Evolutionary conservation across 2,888 invertebrate species (phyloP), one percentile per base, ranked within the genome.

Genomic region (Gandaritis pyraliata): DNA sequence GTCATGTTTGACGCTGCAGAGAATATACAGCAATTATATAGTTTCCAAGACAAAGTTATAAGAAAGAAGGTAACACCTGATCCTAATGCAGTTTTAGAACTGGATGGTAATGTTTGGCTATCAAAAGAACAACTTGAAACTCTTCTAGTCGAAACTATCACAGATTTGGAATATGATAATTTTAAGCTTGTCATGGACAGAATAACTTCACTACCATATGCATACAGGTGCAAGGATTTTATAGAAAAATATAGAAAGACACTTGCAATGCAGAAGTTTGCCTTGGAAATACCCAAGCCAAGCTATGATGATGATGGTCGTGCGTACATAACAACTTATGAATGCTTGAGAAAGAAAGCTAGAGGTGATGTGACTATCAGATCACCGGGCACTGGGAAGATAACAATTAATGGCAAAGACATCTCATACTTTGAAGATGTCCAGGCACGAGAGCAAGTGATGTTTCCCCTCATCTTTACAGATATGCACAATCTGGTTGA

Each of bases 401-500:
- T 98, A 57, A 93, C 90, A 30, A 96, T 98, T 57, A 98, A 98
- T 87, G 96, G 95, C 4, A 80, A 94, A 77, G 95, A 96, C 78
- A 93, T 98, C 36, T 93, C 94, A 7, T 97, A 96, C 82, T 98
- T 98, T 82, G 83, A 93, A 30, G 90, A 94, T 72, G 80, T 94
- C 5, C 95, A 96, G 76, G 90, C 94, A 15, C 94, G 96, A 74
- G 95, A 97, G 92, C 96, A 97, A 94, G 96, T 97, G 12, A 83
- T 98, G 74, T 97, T 97, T 80, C 98, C 98, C 3, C 89, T 99
- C 64, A 94, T 96, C 71, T 96, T 98, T 77, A 94, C 96, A 61
- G 94, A 94, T 29, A 93, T 96, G 94, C 83, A 96, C 59, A 94
- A 95, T 50, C 93, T 94, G 83, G 96, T 98, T 46, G 98, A 99